Percentiles rank a stretch among this genome's conserved stretches.
phyloP scores from a whole-genome alignment of 2,797 vertebrate genomes.

The Peromyscus nudipes region DNA sequence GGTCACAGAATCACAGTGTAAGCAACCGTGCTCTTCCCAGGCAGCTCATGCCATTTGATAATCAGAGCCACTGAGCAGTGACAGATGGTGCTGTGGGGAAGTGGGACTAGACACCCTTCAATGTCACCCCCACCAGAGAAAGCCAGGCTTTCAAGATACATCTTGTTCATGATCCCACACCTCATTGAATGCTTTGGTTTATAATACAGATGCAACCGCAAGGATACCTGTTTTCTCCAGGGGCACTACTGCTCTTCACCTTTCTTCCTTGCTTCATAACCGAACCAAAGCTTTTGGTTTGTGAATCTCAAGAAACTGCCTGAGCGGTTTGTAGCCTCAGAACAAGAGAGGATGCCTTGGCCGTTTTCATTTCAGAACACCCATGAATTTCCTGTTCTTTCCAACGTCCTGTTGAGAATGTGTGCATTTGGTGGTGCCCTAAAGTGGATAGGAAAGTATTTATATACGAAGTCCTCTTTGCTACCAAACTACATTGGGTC shows the following conservation, averaged over 20 bases:
- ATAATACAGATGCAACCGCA: slow-evolving; percentile 5
- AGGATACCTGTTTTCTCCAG: background rate
- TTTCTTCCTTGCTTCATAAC: background rate
- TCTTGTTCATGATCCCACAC: background rate
- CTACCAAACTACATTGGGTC: background rate
- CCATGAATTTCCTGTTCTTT: background rate
- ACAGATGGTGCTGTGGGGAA: background rate
- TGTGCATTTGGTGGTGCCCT: background rate
- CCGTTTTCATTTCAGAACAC: background rate
- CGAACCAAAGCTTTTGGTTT: background rate
- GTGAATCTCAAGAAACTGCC: background rate
- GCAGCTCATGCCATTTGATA: background rate
- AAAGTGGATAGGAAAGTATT: background rate
- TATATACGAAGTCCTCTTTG: background rate
- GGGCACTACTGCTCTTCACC: background rate
- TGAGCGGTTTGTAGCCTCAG: background rate
- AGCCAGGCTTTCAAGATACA: background rate
- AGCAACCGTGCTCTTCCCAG: background rate
- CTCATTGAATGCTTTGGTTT: background rate
- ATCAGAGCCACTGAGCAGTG: background rate
- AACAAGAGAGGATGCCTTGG: background rate
- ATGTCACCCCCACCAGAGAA: background rate
- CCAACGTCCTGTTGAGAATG: background rate
- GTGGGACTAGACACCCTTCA: background rate
- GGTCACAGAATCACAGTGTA: background rate